phyloP scores from a whole-genome alignment of 2,888 invertebrate genomes.

The Nymphalis c-album region DNA sequence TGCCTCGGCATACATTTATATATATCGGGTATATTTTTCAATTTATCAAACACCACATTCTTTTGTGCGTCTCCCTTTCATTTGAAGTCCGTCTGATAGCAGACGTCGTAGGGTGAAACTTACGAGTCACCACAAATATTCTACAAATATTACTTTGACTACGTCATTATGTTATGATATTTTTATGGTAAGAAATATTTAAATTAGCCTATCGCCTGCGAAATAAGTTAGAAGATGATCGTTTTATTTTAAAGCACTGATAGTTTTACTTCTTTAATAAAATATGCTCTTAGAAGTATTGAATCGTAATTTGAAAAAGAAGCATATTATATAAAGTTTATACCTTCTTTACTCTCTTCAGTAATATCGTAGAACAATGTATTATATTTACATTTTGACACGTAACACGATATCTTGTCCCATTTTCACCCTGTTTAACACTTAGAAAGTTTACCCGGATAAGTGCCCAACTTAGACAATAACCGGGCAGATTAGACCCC shows the following conservation, averaged over 20 bases:
- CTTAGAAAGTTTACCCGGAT: conserved; percentile 45
- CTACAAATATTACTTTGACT: conserved; percentile 13
- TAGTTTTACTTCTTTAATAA: too few species aligned
- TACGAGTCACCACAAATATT: conserved; percentile 57
- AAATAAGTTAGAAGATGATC: too few species aligned
- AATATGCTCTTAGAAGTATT: too few species aligned
- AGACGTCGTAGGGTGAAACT: conserved; percentile 54
- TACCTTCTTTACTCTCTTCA: too few species aligned
- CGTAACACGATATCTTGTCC: conserved; percentile 21
- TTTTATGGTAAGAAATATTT: background rate
- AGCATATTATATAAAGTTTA: too few species aligned
- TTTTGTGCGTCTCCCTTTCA: conserved; percentile 23
- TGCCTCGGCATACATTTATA: background rate
- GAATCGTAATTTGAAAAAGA: too few species aligned
- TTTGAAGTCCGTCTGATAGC: conserved; percentile 25
- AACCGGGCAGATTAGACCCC: conserved; percentile 47
- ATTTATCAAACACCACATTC: conserved; percentile 27
- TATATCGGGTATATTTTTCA: background rate
- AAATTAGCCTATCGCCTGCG: too few species aligned
- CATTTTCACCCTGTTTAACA: conserved; percentile 39
- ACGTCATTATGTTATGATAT: conserved; percentile 14
- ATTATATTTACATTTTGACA: background rate
- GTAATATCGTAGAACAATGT: background rate
- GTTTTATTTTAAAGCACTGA: too few species aligned
- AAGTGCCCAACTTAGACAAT: conserved; percentile 64